Base-by-base conservation (phyloP, 2,797 vertebrate genomes). In the Mus minutoides region DNA sequence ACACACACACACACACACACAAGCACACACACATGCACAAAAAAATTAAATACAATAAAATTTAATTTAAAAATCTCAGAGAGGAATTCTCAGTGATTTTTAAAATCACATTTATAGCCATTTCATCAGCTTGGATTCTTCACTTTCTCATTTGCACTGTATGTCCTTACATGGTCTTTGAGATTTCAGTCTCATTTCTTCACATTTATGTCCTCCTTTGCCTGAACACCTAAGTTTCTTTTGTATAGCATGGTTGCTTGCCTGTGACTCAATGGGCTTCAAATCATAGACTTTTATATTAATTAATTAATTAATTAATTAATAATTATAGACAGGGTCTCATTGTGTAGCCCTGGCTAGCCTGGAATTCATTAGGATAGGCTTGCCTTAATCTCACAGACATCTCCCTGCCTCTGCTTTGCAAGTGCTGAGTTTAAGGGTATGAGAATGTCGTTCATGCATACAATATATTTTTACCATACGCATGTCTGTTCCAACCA, bases 121-220 rank as follows among this genome's bases (percentile, higher is more conserved):
- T 71, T 49, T 3, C 75, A 83, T 85, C 37, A 90, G 40, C 37
- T 78, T 88, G 43, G 58, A 80, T 64, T 86, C 73, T 89, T 29
- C 40, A 22, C 56, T 86, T 73, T 86, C 60, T 16, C 7, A 13
- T 85, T 34, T 92, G 0, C 92, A 34, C 40, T 11, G 14, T 46
- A 40, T 75, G 17, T 90, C 56, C 40, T 88, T 10, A 88, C 75
- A 40, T 83, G 83, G 83, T 91, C 88, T 78, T 78, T 96, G 86
- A 96, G 83, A 75, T 85, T 62, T 71, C 26, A 40, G 24, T 86
- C 67, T 91, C 43, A 31, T 60, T 90, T 69, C 1, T 73, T 67
- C n/a, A 60, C 79, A 83, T 91, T 91, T 26, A 37, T 80, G 16
- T 54, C 29, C 19, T 90, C 62, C 29, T 93, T 67, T 82, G 31